Evolutionary conservation across 2,113 vertebrate genomes (phyloP).

Genomic region (Synodontis membranacea): DNA sequence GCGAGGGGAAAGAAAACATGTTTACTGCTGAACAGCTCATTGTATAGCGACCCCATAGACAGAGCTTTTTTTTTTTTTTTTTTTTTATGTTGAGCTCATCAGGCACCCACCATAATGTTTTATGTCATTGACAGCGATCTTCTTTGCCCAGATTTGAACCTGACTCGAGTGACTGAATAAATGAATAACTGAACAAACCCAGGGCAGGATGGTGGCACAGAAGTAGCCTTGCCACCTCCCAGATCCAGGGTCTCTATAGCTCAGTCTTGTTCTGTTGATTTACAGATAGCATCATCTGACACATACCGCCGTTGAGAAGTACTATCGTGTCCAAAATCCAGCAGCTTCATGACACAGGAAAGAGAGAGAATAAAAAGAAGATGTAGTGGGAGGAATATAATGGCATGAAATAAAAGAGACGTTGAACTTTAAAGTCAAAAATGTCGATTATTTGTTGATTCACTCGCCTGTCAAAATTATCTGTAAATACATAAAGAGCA

Average conservation of each 20-base stretch:
- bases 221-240: not conserved
- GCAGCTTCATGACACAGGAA: too few relatives aligned
- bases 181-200: conserved; percentile 5
- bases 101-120: conserved; percentile 64
- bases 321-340: too few relatives aligned
- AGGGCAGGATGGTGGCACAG: conserved; percentile 13
- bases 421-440: too few relatives aligned
- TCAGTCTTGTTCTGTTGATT: not conserved
- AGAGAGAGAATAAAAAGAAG: too few relatives aligned
- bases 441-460: too few relatives aligned
- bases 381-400: too few relatives aligned
- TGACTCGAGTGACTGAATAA: conserved; percentile 59
- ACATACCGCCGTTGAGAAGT: too few relatives aligned
- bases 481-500: too few relatives aligned
- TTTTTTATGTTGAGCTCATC: conserved; percentile 75
- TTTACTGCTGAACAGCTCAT: conserved; percentile 79
- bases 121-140: conserved; percentile 35
- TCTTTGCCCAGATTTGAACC: conserved; percentile 51
- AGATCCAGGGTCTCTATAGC: not conserved
- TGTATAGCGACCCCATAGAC: conserved; percentile 71
- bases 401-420: too few relatives aligned
- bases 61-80: conserved; percentile 80
- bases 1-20: conserved; percentile 56
- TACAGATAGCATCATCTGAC: too few relatives aligned
- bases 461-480: too few relatives aligned